Evolutionary conservation across 2,888 invertebrate genomes (phyloP), one percentile per base, ranked within the genome.

Genomic region (Acheta domesticus): DNA sequence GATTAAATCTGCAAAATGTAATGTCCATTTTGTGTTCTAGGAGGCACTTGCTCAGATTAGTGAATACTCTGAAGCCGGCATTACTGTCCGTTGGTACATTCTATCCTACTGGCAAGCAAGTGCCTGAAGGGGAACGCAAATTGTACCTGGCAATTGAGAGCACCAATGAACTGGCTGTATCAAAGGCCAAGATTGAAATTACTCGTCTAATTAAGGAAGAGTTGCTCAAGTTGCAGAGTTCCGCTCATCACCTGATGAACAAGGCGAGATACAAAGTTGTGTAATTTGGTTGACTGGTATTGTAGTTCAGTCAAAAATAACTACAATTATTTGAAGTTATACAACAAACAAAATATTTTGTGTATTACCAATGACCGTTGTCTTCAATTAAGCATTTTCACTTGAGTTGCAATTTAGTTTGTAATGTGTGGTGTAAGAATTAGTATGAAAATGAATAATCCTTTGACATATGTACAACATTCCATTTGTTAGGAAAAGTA

Each of bases 131-230:
- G 48, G 99, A 99, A 85, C 89, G 98, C 23, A 99, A 98, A 86
- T 89, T 99, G 1, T 99, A 98, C 87, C 90, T 99, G 83, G 98
- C 98, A n/a, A 98, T 99, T 84, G 99, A 99, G 86, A 98, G 98
- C 84, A 97, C 98, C 3, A 97, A 96, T 84, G 99, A 99, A 86
- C 90, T 98, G 82, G 96, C 98, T 1, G 96, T 98, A 16, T 94
- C 96, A 79, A 97, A 97, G 87, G 98, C 98, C 1, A 97, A 97
- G 87, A 94, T 96, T 3, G 99, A 99, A 88, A 98, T 99, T 79
- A 97, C 98, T 0, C 91, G 99, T 49, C 91, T 99, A 79, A 98
- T 99, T 85, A 99, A 99, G 87, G 99, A 99, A 87, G 99, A 99
- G 86, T 90, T 99, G 79, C 91, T 98, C 76, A 96, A 98, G 87